Conservation (phyloP, 2,797 vertebrate genomes). For the Xerus rutilus region DNA sequence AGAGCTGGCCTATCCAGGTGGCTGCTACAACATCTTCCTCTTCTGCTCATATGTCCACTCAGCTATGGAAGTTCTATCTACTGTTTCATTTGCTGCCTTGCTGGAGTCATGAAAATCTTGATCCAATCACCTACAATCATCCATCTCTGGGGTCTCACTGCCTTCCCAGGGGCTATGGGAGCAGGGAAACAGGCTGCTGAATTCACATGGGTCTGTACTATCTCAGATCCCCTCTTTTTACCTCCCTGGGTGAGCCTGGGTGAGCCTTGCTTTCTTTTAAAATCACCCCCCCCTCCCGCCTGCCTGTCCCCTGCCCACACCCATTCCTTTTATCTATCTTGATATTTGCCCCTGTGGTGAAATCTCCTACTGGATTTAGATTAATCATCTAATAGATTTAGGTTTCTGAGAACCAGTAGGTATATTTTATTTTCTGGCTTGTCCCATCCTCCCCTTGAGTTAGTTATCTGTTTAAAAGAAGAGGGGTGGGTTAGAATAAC, state of each 20-base stretch:
- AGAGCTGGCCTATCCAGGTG: not conserved
- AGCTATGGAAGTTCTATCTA: not conserved
- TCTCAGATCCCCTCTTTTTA: not conserved
- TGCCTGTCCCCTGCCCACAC: not conserved
- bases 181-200: not conserved
- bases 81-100: not conserved
- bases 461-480: slow-evolving; percentile 6
- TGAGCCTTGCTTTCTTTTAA: not conserved
- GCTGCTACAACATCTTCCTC: not conserved
- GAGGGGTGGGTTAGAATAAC: not conserved
- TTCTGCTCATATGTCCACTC: not conserved
- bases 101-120: not conserved
- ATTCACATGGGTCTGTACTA: not conserved
- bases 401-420: not conserved
- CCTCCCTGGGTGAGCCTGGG: not conserved
- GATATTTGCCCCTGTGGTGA: not conserved
- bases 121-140: not conserved
- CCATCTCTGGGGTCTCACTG: not conserved
- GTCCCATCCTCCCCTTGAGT: not conserved
- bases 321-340: not conserved
- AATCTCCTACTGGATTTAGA: not conserved
- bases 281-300: too few species aligned
- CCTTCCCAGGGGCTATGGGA: not conserved
- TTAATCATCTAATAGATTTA: not conserved
- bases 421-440: not conserved